Percentiles rank a stretch among this genome's conserved stretches.
phyloP scores from a whole-genome alignment of 2,113 vertebrate genomes.

The Gambusia holbrooki region DNA sequence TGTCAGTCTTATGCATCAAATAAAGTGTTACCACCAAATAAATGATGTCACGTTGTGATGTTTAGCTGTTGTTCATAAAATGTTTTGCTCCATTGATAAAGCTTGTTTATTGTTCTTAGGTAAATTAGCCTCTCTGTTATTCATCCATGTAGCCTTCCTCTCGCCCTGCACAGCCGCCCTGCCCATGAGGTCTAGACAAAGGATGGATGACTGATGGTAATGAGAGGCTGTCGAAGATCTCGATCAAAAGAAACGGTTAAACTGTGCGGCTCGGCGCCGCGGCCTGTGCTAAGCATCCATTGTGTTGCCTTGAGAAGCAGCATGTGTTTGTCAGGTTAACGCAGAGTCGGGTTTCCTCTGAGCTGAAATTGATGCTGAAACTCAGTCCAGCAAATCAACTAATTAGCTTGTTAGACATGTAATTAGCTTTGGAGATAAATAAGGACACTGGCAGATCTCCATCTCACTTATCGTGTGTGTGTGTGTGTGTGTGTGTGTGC shows the following conservation, averaged over 20 bases:
- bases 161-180: too few species aligned
- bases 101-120: too few species aligned
- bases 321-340: constrained; percentile 16
- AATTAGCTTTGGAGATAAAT: constrained; percentile 37
- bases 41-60: too few species aligned
- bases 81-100: too few species aligned
- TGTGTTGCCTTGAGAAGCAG: background rate
- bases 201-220: too few species aligned
- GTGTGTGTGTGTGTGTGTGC: constrained; percentile 20
- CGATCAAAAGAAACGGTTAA: background rate
- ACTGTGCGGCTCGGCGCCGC: background rate
- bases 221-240: background rate
- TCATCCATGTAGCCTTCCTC: too few species aligned
- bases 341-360: constrained; percentile 41
- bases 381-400: constrained; percentile 44
- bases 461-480: constrained; percentile 16
- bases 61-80: too few species aligned
- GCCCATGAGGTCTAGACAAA: too few species aligned
- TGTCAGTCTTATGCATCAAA: too few species aligned
- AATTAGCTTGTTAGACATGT: constrained; percentile 57
- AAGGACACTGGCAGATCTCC: constrained; percentile 43
- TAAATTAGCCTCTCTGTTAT: too few species aligned
- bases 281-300: background rate
- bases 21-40: too few species aligned
- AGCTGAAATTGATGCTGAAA: constrained; percentile 62